A percentile compares a stretch with the other conserved stretches of the same genome.
Conservation (phyloP, 2,113 vertebrate genomes). For the Seriola aureovittata region DNA sequence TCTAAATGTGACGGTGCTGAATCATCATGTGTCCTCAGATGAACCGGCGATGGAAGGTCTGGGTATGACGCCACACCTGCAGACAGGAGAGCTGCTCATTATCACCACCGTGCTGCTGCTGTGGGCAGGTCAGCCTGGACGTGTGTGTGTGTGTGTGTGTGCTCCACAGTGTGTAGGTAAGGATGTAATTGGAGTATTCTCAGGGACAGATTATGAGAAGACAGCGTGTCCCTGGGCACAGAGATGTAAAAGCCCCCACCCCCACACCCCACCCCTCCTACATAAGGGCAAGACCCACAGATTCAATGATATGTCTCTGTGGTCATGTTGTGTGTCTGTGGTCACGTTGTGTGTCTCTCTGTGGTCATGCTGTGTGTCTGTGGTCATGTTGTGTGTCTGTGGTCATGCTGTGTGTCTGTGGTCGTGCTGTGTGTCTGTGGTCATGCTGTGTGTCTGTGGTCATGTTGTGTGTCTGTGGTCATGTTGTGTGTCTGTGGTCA, state of each 20-base stretch:
- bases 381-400: neutral
- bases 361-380: neutral
- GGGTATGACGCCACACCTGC: constrained; percentile 90
- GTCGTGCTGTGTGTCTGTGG: neutral
- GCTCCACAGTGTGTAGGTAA: neutral
- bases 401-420: neutral
- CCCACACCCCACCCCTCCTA: no score
- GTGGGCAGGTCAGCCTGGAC: constrained; percentile 90
- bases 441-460: no score
- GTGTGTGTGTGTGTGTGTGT: neutral
- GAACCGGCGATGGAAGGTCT: constrained; percentile 96
- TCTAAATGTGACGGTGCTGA: neutral
- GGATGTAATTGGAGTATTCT: neutral
- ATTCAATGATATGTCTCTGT: neutral
- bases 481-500: no score
- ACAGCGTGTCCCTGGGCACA: no score
- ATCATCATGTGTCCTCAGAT: constrained; percentile 79
- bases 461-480: no score
- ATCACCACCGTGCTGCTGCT: constrained; percentile 96
- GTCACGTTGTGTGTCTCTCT: neutral
- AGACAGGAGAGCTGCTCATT: constrained; percentile 96
- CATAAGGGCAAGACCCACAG: no score
- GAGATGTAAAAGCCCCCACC: no score
- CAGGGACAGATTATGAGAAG: neutral
- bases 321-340: neutral